These are phyloP conservation scores for Oscheius sp. DNA, from an alignment of 2,888 invertebrate genomes.

Conservation along the genomic window DNA sequence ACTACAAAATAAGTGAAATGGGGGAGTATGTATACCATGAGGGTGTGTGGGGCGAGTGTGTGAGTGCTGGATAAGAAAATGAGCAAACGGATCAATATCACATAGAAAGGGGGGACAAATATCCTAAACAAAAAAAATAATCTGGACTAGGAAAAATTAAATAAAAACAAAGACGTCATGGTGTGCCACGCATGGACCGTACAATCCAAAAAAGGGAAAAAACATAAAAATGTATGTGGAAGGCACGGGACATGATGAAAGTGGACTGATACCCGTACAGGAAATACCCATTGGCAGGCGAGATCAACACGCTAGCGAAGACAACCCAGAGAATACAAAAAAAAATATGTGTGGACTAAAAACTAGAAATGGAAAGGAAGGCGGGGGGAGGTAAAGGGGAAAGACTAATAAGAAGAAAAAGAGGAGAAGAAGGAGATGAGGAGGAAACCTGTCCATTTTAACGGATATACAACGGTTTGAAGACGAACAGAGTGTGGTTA, in stretches of 20 bases:
- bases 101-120: too few species aligned
- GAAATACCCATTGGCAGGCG: conserved; percentile 14
- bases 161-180: conserved; percentile 1
- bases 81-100: conserved; percentile 26
- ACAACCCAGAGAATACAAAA: neutral
- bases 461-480: conserved; percentile 50
- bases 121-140: neutral
- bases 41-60: neutral
- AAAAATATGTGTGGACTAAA: neutral
- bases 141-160: conserved; percentile 10
- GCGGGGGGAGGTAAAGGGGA: neutral
- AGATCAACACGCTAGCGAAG: conserved; percentile 34
- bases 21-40: neutral
- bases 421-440: conserved; percentile 6
- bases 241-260: conserved; percentile 10
- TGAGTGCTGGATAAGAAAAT: neutral
- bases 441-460: conserved; percentile 12
- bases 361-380: neutral
- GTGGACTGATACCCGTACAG: conserved; percentile 16
- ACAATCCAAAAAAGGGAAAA: conserved; percentile 6
- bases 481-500: conserved; percentile 67
- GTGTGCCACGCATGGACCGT: neutral
- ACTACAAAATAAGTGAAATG: conserved; percentile 8
- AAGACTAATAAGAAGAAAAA: neutral
- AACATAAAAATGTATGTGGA: neutral